Evolutionary conservation across 2,888 invertebrate genomes (phyloP), one percentile per base, ranked within the genome.

Genomic region (Heliconius hortense): DNA sequence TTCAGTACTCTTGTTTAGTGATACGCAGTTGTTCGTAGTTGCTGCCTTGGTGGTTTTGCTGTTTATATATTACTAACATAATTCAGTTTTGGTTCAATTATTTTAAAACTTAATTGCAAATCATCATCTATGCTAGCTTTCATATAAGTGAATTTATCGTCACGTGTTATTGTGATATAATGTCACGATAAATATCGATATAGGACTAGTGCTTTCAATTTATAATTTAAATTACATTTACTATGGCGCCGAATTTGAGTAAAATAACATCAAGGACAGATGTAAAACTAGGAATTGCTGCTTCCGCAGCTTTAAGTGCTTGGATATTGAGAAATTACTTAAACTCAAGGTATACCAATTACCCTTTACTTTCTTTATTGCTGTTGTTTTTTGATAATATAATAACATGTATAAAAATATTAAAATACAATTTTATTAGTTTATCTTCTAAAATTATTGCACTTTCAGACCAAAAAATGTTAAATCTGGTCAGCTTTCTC

Each of bases 211-310:
- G 48, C n/a, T 72, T 21, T 72, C 67, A 75, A 59, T 48, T 59
- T 72, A 48, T 31, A 60, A 70, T 35, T 39, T 62, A 43, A 74
- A 53, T 71, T 24, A 60, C 35, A 56, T 69, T 56, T 72, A 84
- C 79, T 81, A 97, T 97, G 97, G 97, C 97, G 82, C 97, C 96
- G 82, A 95, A 95, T 87, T 94, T 96, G 80, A 97, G 97, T 90
- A 97, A 96, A 95, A 92, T 96, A 84, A 94, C 96, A 80, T 95
- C 95, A 82, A 95, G 95, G 89, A 96, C 95, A 87, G 95, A 95
- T 88, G 94, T 95, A 70, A 90, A 90, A 82, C 94, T 96, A 79
- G 96, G 95, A 78, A 92, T 96, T 76, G 95, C 96, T 81, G 96
- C 96, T 76, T 93, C 96, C 60, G 95, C 96, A 56, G 94, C 95